Evolutionary conservation across 2,113 vertebrate species (phyloP).

Genomic region (Pipra filicauda): DNA sequence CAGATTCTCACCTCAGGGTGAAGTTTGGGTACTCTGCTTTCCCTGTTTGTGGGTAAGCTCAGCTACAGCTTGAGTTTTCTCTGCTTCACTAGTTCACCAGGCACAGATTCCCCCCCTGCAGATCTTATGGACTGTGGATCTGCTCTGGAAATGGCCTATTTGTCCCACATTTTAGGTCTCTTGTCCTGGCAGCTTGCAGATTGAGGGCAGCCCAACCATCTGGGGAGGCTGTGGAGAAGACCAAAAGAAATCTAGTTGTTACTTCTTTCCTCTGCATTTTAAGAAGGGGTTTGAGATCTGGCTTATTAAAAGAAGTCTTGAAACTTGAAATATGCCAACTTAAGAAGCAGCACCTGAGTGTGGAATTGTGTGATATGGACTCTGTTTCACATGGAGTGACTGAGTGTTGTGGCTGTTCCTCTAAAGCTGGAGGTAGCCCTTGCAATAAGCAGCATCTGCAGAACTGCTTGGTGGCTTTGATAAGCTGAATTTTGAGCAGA

Average conservation of each 20-base stretch:
- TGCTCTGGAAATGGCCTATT: background rate
- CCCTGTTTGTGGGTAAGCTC: background rate
- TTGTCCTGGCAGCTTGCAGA: background rate
- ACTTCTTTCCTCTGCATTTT: background rate
- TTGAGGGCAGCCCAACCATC: background rate
- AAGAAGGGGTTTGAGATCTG: background rate
- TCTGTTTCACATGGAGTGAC: background rate
- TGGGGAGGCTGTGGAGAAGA: background rate
- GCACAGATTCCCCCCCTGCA: background rate
- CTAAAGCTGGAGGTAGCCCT: background rate
- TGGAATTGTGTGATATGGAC: background rate
- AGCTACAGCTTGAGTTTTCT: background rate
- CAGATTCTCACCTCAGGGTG: background rate
- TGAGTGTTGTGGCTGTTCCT: background rate
- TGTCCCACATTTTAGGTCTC: background rate
- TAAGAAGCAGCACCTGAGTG: background rate
- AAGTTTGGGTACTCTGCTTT: background rate
- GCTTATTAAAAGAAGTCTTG: background rate
- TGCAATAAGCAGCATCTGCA: background rate
- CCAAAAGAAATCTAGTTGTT: background rate
- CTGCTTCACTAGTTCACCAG: background rate
- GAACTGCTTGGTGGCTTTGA: background rate
- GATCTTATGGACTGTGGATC: background rate
- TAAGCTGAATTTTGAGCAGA: background rate
- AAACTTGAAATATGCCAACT: background rate